phyloP scores from a whole-genome alignment of 2,113 vertebrate species.

The Diadophis punctatus region DNA sequence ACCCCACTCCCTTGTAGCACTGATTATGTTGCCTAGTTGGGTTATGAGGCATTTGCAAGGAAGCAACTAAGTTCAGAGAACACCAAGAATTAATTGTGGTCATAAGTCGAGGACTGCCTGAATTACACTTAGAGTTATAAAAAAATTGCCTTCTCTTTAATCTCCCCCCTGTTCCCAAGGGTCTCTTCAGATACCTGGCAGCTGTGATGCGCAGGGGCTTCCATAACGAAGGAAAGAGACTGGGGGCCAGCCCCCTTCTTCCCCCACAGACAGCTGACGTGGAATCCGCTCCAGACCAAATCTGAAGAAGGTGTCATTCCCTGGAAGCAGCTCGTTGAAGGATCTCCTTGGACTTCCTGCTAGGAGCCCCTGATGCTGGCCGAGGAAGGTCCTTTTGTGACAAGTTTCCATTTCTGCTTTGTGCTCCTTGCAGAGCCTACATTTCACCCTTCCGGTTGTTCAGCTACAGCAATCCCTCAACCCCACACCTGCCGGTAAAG shows the following conservation, averaged over 20 bases:
- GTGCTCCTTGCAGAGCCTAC: not conserved
- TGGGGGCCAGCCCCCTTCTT: not conserved
- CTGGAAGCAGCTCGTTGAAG: too few relatives aligned
- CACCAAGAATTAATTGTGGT: not conserved
- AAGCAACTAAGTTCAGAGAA: too few relatives aligned
- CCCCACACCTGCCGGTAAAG: not conserved
- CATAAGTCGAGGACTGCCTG: not conserved
- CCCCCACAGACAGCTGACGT: not conserved
- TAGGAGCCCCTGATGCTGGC: too few relatives aligned
- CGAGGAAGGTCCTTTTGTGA: not conserved
- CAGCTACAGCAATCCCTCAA: not conserved
- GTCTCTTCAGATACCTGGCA: conserved; percentile 36
- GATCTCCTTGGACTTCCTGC: too few relatives aligned
- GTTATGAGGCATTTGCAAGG: not conserved
- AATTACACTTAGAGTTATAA: too few relatives aligned
- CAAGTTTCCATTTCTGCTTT: not conserved
- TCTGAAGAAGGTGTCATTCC: not conserved
- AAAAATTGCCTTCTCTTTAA: not conserved
- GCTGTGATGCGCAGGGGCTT: conserved; percentile 42
- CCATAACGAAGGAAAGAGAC: not conserved
- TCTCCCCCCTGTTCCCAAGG: not conserved
- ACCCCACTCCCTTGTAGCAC: not conserved
- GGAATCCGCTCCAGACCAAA: not conserved
- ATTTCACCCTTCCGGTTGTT: not conserved
- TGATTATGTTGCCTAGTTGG: not conserved